Evolutionary conservation across 2,888 invertebrate species (phyloP).

Genomic region (Gymnosoma rotundatum): DNA sequence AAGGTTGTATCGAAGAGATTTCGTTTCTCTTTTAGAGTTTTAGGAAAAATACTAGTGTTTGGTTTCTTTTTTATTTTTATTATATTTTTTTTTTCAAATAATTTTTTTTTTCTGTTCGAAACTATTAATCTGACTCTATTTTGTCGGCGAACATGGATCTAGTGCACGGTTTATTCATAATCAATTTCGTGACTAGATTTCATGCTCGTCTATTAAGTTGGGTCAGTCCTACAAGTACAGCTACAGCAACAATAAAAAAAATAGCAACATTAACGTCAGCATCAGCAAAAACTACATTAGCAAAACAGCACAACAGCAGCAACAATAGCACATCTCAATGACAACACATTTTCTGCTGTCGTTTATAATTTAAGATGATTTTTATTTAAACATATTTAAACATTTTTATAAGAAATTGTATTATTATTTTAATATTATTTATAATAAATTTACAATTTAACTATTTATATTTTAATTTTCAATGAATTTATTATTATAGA

Average conservation of each 20-base stretch:
- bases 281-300: slow-evolving; percentile 24
- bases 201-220: slow-evolving; percentile 83
- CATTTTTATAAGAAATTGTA: slow-evolving; percentile 4
- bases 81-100: slow-evolving; percentile 20
- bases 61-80: slow-evolving; percentile 26
- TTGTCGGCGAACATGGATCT: slow-evolving; percentile 83
- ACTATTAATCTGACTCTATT: slow-evolving; percentile 81
- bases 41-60: slow-evolving; percentile 43
- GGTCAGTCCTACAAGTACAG: slow-evolving; percentile 80
- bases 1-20: not conserved
- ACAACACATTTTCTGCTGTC: slow-evolving; percentile 25
- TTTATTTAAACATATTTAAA: slow-evolving; percentile 23
- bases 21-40: slow-evolving; percentile 44
- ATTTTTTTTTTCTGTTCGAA: slow-evolving; percentile 10
- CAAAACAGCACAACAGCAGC: not conserved
- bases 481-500: no score
- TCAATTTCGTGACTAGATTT: slow-evolving; percentile 83
- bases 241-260: slow-evolving; percentile 11
- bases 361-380: slow-evolving; percentile 52
- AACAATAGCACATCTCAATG: slow-evolving; percentile 24
- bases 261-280: slow-evolving; percentile 10
- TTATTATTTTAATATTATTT: slow-evolving; percentile 35
- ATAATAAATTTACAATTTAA: slow-evolving; percentile 1
- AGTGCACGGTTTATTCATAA: slow-evolving; percentile 83
- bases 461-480: not conserved